A percentile compares a stretch with the other conserved stretches of the same genome.
phyloP scores from a whole-genome alignment of 2,888 invertebrate genomes.

The Philhelius pedissequus region DNA sequence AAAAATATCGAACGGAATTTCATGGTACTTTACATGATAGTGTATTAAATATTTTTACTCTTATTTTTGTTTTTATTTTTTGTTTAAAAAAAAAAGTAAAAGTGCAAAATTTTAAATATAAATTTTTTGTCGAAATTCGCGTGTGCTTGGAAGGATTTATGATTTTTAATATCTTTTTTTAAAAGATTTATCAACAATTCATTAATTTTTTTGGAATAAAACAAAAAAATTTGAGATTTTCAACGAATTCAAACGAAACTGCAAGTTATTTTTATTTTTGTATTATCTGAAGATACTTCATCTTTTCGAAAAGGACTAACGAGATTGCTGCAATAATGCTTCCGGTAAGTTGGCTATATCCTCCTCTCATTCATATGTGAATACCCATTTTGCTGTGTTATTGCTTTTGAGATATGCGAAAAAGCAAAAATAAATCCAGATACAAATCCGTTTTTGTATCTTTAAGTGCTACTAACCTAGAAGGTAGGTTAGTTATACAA shows the following conservation, averaged over 20 bases:
- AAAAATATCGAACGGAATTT: conserved; percentile 50
- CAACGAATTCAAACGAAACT: conserved; percentile 7
- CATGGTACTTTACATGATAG: conserved; percentile 52
- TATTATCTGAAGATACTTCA: conserved; percentile 24
- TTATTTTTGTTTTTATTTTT: conserved; percentile 23
- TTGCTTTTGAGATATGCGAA: conserved; percentile 36
- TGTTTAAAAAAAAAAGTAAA: conserved; percentile 39
- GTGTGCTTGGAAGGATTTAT: conserved; percentile 19
- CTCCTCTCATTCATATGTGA: background rate
- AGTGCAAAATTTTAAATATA: conserved; percentile 31
- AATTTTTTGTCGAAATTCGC: conserved; percentile 31
- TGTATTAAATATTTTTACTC: conserved; percentile 4
- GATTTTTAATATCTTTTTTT: conserved; percentile 12
- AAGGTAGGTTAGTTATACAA: conserved; percentile 51
- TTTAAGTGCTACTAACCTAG: conserved; percentile 56
- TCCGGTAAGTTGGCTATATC: conserved; percentile 54
- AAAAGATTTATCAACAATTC: conserved; percentile 40
- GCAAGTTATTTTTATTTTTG: background rate
- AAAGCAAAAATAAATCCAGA: conserved; percentile 5
- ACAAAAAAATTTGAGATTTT: background rate
- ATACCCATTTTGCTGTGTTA: background rate
- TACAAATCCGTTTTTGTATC: conserved; percentile 29
- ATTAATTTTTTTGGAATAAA: conserved; percentile 42
- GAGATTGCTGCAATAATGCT: conserved; percentile 61
- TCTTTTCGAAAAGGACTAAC: conserved; percentile 35